Percentiles rank a stretch among this genome's conserved stretches.
Evolutionary conservation across 1,140 invertebrate genomes (phyloP).

Genomic region (Alviniconcha marisindica): DNA sequence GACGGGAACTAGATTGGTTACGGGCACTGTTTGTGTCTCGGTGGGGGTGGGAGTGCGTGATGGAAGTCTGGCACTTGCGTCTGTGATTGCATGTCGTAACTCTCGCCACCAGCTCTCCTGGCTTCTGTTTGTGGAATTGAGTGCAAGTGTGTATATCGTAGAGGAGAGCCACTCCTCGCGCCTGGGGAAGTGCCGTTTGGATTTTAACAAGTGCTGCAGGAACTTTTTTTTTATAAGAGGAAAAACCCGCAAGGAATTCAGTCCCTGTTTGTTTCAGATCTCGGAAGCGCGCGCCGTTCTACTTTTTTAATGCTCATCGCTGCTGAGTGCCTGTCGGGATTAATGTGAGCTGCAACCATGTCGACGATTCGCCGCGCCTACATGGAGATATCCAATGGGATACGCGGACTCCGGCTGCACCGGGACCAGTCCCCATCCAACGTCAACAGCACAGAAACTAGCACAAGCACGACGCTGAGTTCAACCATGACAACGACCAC

Average conservation of each 20-base stretch:
- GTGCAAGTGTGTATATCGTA: not conserved
- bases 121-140: not conserved
- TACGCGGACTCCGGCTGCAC: slow-evolving; percentile 70
- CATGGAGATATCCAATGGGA: slow-evolving; percentile 75
- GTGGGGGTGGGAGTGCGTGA: not conserved
- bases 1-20: not conserved
- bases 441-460: not conserved
- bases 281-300: not conserved
- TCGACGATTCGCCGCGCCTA: slow-evolving; percentile 75
- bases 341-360: slow-evolving; percentile 53
- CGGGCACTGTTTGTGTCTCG: not conserved
- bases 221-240: not conserved
- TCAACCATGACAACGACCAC: not conserved
- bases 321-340: not conserved
- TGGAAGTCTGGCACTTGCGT: not conserved
- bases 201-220: not conserved
- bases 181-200: not conserved
- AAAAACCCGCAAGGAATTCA: no score
- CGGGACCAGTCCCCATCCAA: slow-evolving; percentile 58
- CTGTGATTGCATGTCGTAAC: slow-evolving; percentile 20
- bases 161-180: not conserved
- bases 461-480: not conserved
- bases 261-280: not conserved
- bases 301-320: not conserved
- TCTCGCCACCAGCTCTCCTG: not conserved